Conservation (phyloP, 92 coral and sea anemone genomes). For the Phymanthus crucifer region DNA sequence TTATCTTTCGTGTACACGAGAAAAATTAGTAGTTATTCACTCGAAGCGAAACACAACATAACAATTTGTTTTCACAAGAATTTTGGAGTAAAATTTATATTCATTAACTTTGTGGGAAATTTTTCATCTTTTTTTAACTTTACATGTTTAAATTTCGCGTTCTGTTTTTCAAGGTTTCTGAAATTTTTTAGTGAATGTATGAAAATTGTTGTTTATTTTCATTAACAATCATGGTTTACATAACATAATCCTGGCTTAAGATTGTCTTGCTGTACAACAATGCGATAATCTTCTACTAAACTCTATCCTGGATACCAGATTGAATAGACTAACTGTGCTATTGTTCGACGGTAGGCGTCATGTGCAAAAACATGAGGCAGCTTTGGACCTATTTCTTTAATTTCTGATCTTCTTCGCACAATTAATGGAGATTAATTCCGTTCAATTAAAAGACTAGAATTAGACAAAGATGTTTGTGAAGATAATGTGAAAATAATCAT, state of each 20-base stretch:
- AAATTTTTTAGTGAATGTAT: neutral
- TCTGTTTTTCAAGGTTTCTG: neutral
- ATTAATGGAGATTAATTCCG: neutral
- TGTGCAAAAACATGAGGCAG: neutral
- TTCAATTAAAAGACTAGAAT: neutral
- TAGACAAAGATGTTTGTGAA: too few relatives aligned
- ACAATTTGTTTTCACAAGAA: too few relatives aligned
- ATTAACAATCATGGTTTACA: conserved; percentile 1
- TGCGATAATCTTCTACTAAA: neutral
- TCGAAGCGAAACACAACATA: too few relatives aligned
- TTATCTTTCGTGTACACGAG: neutral
- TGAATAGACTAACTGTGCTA: neutral
- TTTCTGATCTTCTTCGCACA: neutral
- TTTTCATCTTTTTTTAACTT: neutral
- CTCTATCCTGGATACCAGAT: neutral
- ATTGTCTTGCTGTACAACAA: neutral
- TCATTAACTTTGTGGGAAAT: neutral
- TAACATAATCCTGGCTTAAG: neutral
- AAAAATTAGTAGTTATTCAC: neutral
- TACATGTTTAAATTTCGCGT: neutral
- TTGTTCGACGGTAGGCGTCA: neutral
- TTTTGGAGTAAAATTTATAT: too few relatives aligned
- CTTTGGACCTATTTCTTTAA: neutral
- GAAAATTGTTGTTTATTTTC: neutral
- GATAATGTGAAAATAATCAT: too few relatives aligned